phyloP scores from a whole-genome alignment of 1,140 invertebrate species.

The Drosophila auraria region DNA sequence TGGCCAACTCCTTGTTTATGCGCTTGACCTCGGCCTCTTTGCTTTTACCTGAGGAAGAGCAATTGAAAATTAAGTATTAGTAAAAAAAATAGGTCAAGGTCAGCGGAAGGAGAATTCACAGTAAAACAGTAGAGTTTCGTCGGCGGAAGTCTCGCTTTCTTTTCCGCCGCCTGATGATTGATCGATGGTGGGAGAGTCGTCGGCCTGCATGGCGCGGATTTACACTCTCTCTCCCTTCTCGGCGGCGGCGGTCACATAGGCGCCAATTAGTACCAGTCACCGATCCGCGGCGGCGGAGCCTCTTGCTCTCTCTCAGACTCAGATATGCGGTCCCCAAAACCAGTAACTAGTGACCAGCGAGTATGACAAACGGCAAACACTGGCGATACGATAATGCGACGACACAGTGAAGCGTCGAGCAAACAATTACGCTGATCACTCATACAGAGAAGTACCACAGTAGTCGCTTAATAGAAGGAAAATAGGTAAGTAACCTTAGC shows the following conservation, averaged over 20 bases:
- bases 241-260: conserved; percentile 34
- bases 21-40: conserved; percentile 99
- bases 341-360: conserved; percentile 52
- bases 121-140: conserved; percentile 30
- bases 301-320: conserved; percentile 42
- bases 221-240: conserved; percentile 4
- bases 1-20: conserved; percentile 99
- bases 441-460: conserved; percentile 9
- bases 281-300: conserved; percentile 36
- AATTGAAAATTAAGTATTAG: conserved; percentile 3
- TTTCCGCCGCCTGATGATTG: conserved; percentile 10
- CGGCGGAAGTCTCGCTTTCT: conserved; percentile 24
- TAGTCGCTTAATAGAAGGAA: background rate
- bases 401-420: conserved; percentile 39
- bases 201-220: conserved; percentile 16
- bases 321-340: conserved; percentile 62
- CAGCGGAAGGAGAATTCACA: conserved; percentile 39
- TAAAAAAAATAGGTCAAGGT: conserved; percentile 35
- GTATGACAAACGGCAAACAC: conserved; percentile 28
- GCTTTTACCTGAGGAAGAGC: conserved; percentile 93
- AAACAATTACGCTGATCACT: conserved; percentile 33
- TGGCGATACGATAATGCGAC: conserved; percentile 66
- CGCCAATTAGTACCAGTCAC: conserved; percentile 81
- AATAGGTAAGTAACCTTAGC: too few species aligned
- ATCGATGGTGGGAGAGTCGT: conserved; percentile 35